Conservation (phyloP, 2,888 invertebrate genomes). For the Lepeophtheirus nordmannii region DNA sequence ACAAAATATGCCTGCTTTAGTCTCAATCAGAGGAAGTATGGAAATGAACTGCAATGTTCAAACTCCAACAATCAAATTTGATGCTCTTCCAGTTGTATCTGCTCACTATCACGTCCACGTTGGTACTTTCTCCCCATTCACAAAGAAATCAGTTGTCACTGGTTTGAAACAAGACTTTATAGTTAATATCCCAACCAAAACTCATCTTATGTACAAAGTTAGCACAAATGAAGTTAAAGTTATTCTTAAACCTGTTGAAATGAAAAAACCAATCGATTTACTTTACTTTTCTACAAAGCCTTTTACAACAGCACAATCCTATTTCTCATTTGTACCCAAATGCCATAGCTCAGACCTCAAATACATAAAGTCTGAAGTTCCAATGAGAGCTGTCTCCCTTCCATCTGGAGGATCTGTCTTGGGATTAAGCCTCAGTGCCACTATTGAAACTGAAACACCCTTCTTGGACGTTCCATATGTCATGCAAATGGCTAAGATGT, state of each 20-base stretch:
- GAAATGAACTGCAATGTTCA: not conserved
- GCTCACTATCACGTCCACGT: not conserved
- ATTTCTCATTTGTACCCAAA: not conserved
- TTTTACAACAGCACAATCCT: slow-evolving; percentile 11
- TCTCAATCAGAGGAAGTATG: slow-evolving; percentile 17
- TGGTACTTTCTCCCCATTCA: slow-evolving; percentile 22
- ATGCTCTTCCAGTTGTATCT: not conserved
- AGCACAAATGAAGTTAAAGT: not conserved
- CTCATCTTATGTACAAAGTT: not conserved
- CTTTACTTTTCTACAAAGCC: slow-evolving; percentile 2
- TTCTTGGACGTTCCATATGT: not conserved
- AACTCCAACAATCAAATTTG: slow-evolving; percentile 13
- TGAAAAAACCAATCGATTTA: slow-evolving; percentile 2
- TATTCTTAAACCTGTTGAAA: slow-evolving; percentile 6
- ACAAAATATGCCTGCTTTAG: slow-evolving; percentile 13
- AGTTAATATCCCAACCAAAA: slow-evolving; percentile 11
- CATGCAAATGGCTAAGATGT: slow-evolving; percentile 2
- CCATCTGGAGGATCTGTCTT: slow-evolving; percentile 17
- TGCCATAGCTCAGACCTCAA: not conserved
- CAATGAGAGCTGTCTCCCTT: not conserved
- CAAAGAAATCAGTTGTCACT: slow-evolving; percentile 15
- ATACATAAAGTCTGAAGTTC: slow-evolving; percentile 6
- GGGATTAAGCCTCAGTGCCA: slow-evolving; percentile 11
- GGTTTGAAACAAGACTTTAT: not conserved
- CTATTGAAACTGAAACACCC: slow-evolving; percentile 15